Conservation (phyloP, 2,797 vertebrate species). For the Pempheris klunzingeri region DNA sequence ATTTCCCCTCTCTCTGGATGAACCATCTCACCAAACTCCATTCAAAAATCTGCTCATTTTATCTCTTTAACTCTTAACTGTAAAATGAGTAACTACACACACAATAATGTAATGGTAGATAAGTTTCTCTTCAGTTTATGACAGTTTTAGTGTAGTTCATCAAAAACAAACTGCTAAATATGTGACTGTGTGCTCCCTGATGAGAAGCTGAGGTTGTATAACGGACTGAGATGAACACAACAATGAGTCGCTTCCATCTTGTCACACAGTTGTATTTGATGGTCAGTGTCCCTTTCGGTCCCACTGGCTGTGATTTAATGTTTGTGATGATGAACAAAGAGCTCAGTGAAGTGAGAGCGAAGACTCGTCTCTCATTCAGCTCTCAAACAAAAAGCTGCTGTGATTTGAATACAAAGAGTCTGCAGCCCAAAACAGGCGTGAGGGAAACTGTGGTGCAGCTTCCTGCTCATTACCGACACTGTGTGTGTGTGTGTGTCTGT, state of each 20-base stretch:
- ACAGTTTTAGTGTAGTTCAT: not conserved
- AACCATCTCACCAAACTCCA: no score
- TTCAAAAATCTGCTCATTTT: not conserved
- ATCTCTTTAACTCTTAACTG: no score
- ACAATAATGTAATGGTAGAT: no score
- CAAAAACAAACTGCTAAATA: not conserved
- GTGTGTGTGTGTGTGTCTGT: slow-evolving; percentile 1
- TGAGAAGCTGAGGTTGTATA: not conserved
- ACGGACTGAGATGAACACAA: not conserved
- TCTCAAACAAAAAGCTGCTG: slow-evolving; percentile 31
- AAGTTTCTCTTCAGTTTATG: no score
- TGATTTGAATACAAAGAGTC: slow-evolving; percentile 55
- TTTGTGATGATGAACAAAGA: slow-evolving; percentile 49
- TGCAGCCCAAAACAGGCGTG: not conserved
- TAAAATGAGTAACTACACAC: no score
- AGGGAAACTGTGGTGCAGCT: slow-evolving; percentile 17
- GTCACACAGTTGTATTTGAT: slow-evolving; percentile 9
- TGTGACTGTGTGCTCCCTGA: not conserved
- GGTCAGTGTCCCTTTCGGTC: slow-evolving; percentile 14
- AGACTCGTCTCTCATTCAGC: slow-evolving; percentile 24
- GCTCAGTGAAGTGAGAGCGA: slow-evolving; percentile 47
- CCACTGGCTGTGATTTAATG: slow-evolving; percentile 2
- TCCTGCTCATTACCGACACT: slow-evolving; percentile 43
- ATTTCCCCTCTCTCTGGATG: no score
- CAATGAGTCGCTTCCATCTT: slow-evolving; percentile 31